A percentile compares a stretch with the other conserved stretches of the same genome.
Conservation (phyloP, 1,140 invertebrate species). For the Manduca sexta region DNA sequence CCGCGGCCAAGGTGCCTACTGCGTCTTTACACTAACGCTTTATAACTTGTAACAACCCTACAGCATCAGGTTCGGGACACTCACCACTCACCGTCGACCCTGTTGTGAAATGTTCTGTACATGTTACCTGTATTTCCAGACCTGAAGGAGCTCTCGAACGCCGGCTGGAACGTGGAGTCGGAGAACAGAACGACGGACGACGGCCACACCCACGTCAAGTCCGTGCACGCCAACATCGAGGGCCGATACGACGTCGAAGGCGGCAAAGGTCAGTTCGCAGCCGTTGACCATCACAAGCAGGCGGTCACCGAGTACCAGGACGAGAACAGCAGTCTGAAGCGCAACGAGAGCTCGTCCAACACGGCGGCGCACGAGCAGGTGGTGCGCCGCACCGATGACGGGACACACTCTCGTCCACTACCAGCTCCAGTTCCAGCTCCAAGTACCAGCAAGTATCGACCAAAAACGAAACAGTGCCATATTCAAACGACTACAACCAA, state of each 20-base stretch:
- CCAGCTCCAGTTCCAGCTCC: no score
- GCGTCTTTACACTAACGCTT: slow-evolving; percentile 51
- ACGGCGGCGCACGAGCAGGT: slow-evolving; percentile 76
- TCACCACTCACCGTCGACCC: background rate
- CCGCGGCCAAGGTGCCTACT: slow-evolving; percentile 63
- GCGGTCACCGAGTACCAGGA: slow-evolving; percentile 76
- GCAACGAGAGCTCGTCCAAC: slow-evolving; percentile 73
- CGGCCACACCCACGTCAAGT: slow-evolving; percentile 59
- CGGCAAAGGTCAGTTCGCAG: slow-evolving; percentile 75
- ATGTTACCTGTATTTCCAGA: slow-evolving; percentile 41
- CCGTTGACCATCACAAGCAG: slow-evolving; percentile 74
- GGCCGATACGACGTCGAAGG: slow-evolving; percentile 76
- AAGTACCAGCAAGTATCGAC: slow-evolving; percentile 57
- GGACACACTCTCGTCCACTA: slow-evolving; percentile 65
- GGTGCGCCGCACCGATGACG: slow-evolving; percentile 71
- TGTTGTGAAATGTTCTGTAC: background rate
- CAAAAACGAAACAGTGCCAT: slow-evolving; percentile 48
- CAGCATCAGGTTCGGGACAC: background rate
- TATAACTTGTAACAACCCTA: slow-evolving; percentile 53
- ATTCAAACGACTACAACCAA: slow-evolving; percentile 37
- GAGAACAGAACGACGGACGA: slow-evolving; percentile 63
- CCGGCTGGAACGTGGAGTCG: slow-evolving; percentile 68
- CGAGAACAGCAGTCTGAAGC: slow-evolving; percentile 76
- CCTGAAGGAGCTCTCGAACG: slow-evolving; percentile 62
- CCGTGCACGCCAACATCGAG: slow-evolving; percentile 59